Conservation (phyloP, 2,113 vertebrate species). For the Corythornis cristatus region DNA sequence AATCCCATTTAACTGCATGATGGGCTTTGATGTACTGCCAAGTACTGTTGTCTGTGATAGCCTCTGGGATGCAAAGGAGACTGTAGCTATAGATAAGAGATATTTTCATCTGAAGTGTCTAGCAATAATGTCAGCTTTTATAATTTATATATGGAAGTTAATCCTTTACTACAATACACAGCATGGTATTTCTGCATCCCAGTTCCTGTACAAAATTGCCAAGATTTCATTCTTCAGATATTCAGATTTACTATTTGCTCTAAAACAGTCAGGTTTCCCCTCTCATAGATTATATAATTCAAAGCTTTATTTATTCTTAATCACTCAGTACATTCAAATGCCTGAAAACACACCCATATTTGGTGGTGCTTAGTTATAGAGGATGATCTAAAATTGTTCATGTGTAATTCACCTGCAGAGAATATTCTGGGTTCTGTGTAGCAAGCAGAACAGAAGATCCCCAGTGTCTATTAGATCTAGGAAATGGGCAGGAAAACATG, state of each 20-base stretch:
- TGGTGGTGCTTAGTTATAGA: neutral
- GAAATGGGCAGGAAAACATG: neutral
- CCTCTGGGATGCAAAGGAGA: conserved; percentile 27
- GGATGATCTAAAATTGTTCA: neutral
- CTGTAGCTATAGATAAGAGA: conserved; percentile 18
- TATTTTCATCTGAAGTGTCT: neutral
- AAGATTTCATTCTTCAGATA: neutral
- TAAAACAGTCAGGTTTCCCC: neutral
- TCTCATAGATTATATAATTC: neutral
- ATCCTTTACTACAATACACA: neutral
- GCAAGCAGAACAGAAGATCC: neutral
- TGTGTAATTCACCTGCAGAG: neutral
- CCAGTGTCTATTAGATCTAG: neutral
- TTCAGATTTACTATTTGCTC: neutral
- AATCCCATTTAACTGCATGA: neutral
- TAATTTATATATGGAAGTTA: neutral
- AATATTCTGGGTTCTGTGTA: neutral
- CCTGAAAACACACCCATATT: neutral
- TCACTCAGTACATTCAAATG: neutral
- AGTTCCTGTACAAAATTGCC: neutral
- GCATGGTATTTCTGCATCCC: neutral
- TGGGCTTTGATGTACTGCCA: conserved; percentile 49
- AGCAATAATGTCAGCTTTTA: conserved; percentile 7
- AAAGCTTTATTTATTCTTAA: neutral
- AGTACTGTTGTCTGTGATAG: conserved; percentile 23